Evolutionary conservation across 2,888 invertebrate species (phyloP), one percentile per base, ranked within the genome.

Genomic region (Leucozona laternaria): DNA sequence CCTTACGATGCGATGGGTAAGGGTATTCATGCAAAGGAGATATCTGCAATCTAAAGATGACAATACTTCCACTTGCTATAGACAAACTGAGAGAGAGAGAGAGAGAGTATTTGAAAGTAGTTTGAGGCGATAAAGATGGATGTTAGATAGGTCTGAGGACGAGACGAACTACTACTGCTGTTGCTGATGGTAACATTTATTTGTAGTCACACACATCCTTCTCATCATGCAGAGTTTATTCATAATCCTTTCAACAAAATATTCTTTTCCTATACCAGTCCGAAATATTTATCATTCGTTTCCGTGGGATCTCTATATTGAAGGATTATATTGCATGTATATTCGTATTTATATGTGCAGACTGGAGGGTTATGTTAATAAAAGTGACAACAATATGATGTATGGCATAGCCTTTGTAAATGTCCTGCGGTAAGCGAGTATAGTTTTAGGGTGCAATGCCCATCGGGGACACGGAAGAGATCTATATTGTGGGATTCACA

Each of bases 241-340:
- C 48, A 17, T 83, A 75, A 82, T 82, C 82, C 83, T 83, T 83
- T 83, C 55, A 79, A 57, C 68, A 70, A 62, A 83, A 77, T 72
- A 82, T 77, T 78, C 64, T n/a, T n/a, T n/a, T 45, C 55, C 40
- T 58, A n/a, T n/a, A 40, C 78, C 17, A 71, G 64, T 71, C 40
- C 57, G 57, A 77, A 66, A 78, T 78, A 82, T 72, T 77, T 57
- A 57, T 82, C 72, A 77, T 82, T 66, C 62, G 28, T 34, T 15
- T 72, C 10, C 50, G 20, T 58, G 17, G 22, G 31, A 45, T 37
- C 28, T 48, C 20, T 50, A 72, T 34, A 73, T 34, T 37, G 48
- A 62, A 66, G 55, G 60, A 53, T 53, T 17, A 37, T 66, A 37
- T 66, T 66, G 50, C 20, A 53, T 34, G 48, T 11, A 60, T 25